Evolutionary conservation across 2,888 invertebrate genomes (phyloP).

Genomic region (Orthonevra nobilis): DNA sequence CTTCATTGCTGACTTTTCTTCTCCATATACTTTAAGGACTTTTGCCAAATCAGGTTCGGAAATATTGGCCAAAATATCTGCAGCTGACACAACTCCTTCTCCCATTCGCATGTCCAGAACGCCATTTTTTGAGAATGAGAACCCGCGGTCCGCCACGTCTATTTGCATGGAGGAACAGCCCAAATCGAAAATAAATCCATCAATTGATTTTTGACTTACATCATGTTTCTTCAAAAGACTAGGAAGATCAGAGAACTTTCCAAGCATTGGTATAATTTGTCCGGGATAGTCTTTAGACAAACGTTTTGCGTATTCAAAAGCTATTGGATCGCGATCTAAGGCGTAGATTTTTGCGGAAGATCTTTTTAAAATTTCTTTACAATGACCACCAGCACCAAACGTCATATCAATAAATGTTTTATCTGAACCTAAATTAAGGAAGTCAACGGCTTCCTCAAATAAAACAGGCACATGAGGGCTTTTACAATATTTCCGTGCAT

Average conservation of each 20-base stretch:
- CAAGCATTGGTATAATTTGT: slow-evolving; percentile 89
- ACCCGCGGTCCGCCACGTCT: slow-evolving; percentile 90
- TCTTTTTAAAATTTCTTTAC: slow-evolving; percentile 85
- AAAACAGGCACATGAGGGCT: slow-evolving; percentile 88
- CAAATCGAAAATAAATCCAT: slow-evolving; percentile 94
- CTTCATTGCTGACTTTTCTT: slow-evolving; percentile 92
- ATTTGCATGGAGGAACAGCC: slow-evolving; percentile 98
- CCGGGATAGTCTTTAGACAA: slow-evolving; percentile 85
- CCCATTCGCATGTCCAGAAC: slow-evolving; percentile 97
- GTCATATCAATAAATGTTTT: slow-evolving; percentile 95
- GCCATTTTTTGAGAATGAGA: slow-evolving; percentile 91
- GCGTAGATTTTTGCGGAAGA: slow-evolving; percentile 87
- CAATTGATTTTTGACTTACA: slow-evolving; percentile 85
- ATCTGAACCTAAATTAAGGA: slow-evolving; percentile 84
- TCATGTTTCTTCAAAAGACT: slow-evolving; percentile 83
- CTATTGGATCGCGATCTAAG: slow-evolving; percentile 93
- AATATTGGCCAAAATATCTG: slow-evolving; percentile 90
- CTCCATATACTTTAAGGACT: slow-evolving; percentile 95
- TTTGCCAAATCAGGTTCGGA: slow-evolving; percentile 89
- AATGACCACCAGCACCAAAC: slow-evolving; percentile 97
- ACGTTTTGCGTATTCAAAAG: slow-evolving; percentile 85
- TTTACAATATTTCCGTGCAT: background rate
- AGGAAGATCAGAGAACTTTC: slow-evolving; percentile 93
- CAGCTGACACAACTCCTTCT: slow-evolving; percentile 89
- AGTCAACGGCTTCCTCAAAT: slow-evolving; percentile 85